Evolutionary conservation across 1,140 invertebrate genomes (phyloP).

Genomic region (Tetramorium alpestre): DNA sequence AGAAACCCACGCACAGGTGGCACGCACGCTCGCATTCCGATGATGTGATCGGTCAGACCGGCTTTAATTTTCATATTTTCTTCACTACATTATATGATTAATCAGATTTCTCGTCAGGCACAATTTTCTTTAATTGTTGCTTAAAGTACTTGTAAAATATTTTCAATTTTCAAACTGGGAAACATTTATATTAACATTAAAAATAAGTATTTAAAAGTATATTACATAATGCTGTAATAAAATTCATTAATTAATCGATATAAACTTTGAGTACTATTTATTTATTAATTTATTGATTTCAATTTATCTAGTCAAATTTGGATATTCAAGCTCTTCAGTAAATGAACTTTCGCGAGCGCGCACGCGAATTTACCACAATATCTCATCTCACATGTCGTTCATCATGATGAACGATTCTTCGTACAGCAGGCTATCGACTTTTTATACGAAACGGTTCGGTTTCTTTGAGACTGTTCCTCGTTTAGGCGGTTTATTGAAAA

Average conservation of each 20-base stretch:
- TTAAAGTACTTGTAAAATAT: not conserved
- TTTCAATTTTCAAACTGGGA: not conserved
- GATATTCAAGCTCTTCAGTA: not conserved
- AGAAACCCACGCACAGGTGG: constrained; percentile 70
- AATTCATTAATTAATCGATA: not conserved
- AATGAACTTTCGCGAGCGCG: not conserved
- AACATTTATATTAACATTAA: not conserved
- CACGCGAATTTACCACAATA: not conserved
- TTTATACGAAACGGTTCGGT: constrained; percentile 14
- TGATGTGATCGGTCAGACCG: constrained; percentile 15
- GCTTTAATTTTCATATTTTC: constrained; percentile 51
- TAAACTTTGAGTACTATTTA: not conserved
- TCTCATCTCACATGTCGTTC: constrained; percentile 16
- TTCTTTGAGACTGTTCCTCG: constrained; percentile 6
- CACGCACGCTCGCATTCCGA: constrained; percentile 71
- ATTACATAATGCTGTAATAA: not conserved
- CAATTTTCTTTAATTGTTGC: not conserved
- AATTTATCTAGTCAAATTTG: not conserved
- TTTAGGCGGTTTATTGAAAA: constrained; percentile 46
- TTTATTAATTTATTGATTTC: not conserved
- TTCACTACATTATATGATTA: constrained; percentile 9
- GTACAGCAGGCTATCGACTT: constrained; percentile 23
- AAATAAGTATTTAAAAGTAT: not conserved
- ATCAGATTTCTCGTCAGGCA: not conserved
- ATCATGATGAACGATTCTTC: not conserved